Evolutionary conservation across 1,140 invertebrate genomes (phyloP).

Genomic region (Anoplophora glabripennis): DNA sequence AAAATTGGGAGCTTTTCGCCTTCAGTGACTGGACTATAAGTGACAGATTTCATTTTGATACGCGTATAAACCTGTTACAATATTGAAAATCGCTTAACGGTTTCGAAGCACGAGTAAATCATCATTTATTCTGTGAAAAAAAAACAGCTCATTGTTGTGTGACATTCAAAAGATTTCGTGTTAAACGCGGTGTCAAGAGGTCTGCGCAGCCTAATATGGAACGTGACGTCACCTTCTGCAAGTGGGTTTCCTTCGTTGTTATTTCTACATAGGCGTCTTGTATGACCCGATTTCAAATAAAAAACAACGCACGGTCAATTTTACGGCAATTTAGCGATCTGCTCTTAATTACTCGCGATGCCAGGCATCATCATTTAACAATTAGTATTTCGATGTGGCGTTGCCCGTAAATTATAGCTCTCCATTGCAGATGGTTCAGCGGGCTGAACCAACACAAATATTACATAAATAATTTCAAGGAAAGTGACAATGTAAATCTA

Average conservation of each 20-base stretch:
- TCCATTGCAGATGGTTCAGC: no score
- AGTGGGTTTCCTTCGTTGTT: slow-evolving; percentile 8
- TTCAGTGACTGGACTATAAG: no score
- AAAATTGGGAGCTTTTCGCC: no score
- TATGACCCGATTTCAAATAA: slow-evolving; percentile 12
- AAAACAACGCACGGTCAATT: slow-evolving; percentile 7
- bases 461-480: no score
- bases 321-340: not conserved
- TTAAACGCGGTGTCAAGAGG: not conserved
- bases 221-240: slow-evolving; percentile 4
- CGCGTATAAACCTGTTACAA: no score
- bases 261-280: slow-evolving; percentile 8
- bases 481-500: no score
- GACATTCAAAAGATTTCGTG: slow-evolving; percentile 3
- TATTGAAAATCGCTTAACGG: no score
- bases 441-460: no score
- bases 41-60: no score
- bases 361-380: not conserved
- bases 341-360: not conserved
- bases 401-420: no score
- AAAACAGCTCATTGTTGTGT: slow-evolving; percentile 1
- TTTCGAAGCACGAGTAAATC: not conserved
- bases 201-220: slow-evolving; percentile 8
- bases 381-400: not conserved
- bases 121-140: not conserved